Conservation (phyloP, 2,797 vertebrate species). For the Argya squamiceps region DNA sequence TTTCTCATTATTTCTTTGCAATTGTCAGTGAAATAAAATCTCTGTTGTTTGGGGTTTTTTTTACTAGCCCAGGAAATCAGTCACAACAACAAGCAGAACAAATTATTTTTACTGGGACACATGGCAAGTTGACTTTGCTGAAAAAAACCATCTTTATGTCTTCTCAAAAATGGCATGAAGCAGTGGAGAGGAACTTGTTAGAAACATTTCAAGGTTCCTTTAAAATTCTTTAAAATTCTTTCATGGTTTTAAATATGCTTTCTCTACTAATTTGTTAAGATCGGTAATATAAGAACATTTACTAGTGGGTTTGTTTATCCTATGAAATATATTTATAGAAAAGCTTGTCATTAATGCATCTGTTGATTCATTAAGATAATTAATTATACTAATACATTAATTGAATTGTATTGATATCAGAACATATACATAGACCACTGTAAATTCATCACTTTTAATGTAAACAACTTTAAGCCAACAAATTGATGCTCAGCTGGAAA, state of each 20-base stretch:
- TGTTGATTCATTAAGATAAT: background rate
- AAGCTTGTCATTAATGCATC: background rate
- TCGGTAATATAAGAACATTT: background rate
- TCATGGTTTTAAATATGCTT: background rate
- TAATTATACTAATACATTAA: background rate
- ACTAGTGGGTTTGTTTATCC: background rate
- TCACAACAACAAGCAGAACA: background rate
- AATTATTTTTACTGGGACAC: background rate
- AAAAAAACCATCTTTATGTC: background rate
- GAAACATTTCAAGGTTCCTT: background rate
- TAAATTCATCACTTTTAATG: background rate
- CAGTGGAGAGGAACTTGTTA: background rate
- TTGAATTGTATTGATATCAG: background rate
- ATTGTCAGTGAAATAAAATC: background rate
- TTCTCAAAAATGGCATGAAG: background rate
- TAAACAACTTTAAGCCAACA: background rate
- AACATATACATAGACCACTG: background rate
- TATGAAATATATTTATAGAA: background rate
- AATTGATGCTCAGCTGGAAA: background rate
- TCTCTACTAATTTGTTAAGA: background rate
- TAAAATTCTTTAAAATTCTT: background rate
- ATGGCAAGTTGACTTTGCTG: background rate
- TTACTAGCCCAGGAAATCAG: background rate
- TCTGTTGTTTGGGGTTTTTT: background rate
- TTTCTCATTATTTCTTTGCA: background rate